Conservation (phyloP, 2,888 invertebrate genomes). For the Beris morrisii region DNA sequence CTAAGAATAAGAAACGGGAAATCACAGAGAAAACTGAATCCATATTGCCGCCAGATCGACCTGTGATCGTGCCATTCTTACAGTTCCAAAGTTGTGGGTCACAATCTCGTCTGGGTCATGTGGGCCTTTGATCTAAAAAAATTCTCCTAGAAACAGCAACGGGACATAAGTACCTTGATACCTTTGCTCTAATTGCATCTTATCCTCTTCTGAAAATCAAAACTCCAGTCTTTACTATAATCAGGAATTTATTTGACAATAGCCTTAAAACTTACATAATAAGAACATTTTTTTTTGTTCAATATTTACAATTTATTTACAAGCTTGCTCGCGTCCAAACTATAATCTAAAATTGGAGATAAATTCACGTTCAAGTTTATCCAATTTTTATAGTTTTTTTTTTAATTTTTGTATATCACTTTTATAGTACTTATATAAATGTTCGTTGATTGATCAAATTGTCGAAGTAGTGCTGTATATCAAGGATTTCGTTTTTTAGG, state of each 20-base stretch:
- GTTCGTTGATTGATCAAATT: slow-evolving; percentile 32
- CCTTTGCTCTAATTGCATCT: too few species aligned
- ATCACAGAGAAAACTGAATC: too few species aligned
- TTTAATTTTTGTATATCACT: slow-evolving; percentile 19
- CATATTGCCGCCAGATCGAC: too few species aligned
- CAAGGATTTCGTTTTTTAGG: too few species aligned
- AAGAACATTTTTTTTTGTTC: slow-evolving; percentile 34
- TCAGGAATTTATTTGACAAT: slow-evolving; percentile 37
- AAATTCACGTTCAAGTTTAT: slow-evolving; percentile 7
- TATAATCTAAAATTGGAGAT: not conserved
- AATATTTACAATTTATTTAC: slow-evolving; percentile 39
- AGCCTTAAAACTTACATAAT: slow-evolving; percentile 40
- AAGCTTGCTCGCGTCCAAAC: slow-evolving; percentile 6
- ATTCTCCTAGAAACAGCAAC: too few species aligned
- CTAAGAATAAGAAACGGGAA: too few species aligned
- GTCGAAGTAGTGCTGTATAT: slow-evolving; percentile 6
- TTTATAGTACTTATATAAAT: slow-evolving; percentile 19
- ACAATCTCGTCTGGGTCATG: too few species aligned
- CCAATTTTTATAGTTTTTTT: slow-evolving; percentile 8
- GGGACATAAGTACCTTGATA: too few species aligned
- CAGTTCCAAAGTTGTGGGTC: too few species aligned
- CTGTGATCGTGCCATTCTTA: too few species aligned
- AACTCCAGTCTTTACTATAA: not conserved
- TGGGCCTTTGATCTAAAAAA: too few species aligned
- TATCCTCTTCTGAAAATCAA: not conserved